These are phyloP conservation scores for Lepidocyrtinus sp. DNA, from an alignment of 2,888 invertebrate genomes.

Conservation along the genomic window DNA sequence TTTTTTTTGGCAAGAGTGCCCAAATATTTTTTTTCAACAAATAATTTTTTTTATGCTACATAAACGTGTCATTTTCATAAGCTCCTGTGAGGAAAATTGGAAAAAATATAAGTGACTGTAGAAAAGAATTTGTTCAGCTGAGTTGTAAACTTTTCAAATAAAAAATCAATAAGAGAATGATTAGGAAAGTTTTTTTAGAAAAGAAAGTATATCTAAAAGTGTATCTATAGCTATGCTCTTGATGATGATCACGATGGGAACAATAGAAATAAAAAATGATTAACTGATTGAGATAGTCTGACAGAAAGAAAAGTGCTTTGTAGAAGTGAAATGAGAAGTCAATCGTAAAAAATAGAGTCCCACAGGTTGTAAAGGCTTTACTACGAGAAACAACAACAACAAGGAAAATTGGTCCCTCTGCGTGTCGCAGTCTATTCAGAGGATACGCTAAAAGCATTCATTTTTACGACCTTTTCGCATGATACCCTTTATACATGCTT, in stretches of 20 bases:
- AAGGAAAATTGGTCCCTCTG: conserved; percentile 26
- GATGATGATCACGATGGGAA: conserved; percentile 1
- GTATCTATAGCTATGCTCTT: background rate
- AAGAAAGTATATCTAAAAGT: no score
- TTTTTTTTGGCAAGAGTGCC: background rate
- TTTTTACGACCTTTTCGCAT: conserved; percentile 39
- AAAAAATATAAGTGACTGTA: conserved; percentile 12
- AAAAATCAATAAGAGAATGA: conserved; percentile 18
- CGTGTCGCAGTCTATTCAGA: conserved; percentile 18
- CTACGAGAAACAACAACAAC: conserved; percentile 19
- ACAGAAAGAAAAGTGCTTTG: conserved; percentile 2
- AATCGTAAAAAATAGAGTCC: conserved; percentile 23
- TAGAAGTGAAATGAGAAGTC: conserved; percentile 2
- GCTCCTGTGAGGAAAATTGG: conserved; percentile 5
- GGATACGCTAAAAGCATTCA: background rate
- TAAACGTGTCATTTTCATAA: conserved; percentile 36
- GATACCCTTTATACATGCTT: background rate
- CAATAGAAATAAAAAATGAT: background rate
- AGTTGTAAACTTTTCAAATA: conserved; percentile 16
- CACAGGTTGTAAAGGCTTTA: conserved; percentile 44
- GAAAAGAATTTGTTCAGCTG: background rate
- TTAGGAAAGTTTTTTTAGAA: background rate
- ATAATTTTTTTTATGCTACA: conserved; percentile 27
- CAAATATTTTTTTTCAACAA: background rate
- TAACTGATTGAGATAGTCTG: background rate